Percentiles rank a stretch among this genome's conserved stretches.
Evolutionary conservation across 2,888 invertebrate genomes (phyloP).

Genomic region (Selenia dentaria): DNA sequence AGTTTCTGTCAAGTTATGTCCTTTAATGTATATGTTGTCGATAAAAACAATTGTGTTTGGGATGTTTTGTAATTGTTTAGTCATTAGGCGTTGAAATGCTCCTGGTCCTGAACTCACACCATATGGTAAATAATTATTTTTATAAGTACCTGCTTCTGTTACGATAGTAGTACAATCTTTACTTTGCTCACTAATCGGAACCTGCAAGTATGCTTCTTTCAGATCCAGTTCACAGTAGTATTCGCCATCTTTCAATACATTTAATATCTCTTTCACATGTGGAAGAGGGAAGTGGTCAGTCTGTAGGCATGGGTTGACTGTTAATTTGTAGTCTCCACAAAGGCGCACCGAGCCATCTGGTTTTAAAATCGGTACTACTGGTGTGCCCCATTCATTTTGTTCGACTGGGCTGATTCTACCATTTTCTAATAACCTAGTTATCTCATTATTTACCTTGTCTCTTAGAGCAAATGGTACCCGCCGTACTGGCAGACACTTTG

Average conservation of each 20-base stretch:
- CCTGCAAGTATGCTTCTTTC: neutral
- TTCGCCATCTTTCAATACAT: neutral
- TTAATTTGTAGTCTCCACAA: neutral
- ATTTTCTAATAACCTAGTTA: neutral
- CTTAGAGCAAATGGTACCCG: neutral
- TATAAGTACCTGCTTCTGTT: too few species aligned
- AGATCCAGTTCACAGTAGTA: neutral
- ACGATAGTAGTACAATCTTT: too few species aligned
- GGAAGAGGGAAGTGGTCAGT: neutral
- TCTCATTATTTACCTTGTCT: neutral
- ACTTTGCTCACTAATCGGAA: neutral
- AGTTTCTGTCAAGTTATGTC: too few species aligned
- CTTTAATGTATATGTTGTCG: too few species aligned
- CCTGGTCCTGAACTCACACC: too few species aligned
- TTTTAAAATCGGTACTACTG: neutral
- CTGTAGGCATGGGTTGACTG: neutral
- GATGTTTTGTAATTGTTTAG: too few species aligned
- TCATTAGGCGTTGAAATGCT: too few species aligned
- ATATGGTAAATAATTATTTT: too few species aligned
- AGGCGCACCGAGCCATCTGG: neutral
- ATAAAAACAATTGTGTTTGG: too few species aligned
- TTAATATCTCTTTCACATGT: neutral
- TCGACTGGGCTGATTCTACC: neutral
- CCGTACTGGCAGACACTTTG: neutral
- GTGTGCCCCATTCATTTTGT: neutral